Evolutionary conservation across 2,113 vertebrate species (phyloP).

Genomic region (Quiscalus mexicanus): DNA sequence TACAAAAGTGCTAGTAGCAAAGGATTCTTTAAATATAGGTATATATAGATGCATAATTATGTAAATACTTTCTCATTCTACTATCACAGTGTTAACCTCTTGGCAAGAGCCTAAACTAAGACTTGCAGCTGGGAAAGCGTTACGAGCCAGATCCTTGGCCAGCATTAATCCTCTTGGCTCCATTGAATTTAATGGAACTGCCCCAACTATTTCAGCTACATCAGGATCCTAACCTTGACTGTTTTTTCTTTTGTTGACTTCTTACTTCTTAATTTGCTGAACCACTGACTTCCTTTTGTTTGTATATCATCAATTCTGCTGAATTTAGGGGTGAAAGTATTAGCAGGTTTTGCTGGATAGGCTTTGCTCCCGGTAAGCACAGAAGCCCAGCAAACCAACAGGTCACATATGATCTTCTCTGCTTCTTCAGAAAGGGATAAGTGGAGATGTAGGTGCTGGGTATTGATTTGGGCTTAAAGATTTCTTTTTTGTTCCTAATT

Average conservation of each 20-base stretch:
- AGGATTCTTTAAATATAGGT: constrained; percentile 48
- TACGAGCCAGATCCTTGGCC: not conserved
- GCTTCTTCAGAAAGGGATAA: not conserved
- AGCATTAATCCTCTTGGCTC: not conserved
- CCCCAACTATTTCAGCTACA: not conserved
- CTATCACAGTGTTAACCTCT: constrained; percentile 75
- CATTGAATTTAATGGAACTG: not conserved
- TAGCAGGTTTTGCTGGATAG: constrained; percentile 9
- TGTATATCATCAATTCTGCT: constrained; percentile 16
- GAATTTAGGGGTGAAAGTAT: constrained; percentile 6
- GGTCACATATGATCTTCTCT: not conserved
- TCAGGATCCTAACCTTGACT: not conserved
- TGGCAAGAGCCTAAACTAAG: constrained; percentile 66
- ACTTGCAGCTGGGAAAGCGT: constrained; percentile 27
- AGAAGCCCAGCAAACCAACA: not conserved
- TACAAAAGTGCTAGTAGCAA: constrained; percentile 33
- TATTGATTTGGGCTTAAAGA: constrained; percentile 24
- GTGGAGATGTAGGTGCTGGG: not conserved
- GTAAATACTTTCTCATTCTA: constrained; percentile 63
- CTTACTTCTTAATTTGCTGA: constrained; percentile 51
- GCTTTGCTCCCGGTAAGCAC: not conserved
- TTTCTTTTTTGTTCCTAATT: constrained; percentile 26
- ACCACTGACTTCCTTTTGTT: constrained; percentile 55
- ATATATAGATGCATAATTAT: not conserved
- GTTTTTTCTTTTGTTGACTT: constrained; percentile 22